Conservation (phyloP, 2,888 invertebrate species). For the Oligia latruncula region DNA sequence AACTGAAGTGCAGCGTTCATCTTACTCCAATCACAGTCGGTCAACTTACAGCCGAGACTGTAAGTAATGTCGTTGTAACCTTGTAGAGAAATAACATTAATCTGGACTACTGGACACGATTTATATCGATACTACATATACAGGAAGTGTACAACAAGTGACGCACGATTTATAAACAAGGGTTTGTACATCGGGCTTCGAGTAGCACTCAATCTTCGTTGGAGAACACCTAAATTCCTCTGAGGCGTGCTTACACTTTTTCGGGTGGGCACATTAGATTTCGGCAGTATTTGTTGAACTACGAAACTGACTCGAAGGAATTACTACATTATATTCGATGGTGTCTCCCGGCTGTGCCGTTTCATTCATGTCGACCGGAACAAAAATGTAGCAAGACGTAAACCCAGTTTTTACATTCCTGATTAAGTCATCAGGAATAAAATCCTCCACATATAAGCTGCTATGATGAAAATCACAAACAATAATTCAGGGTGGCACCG, state of each 20-base stretch:
- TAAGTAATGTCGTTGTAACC: conserved; percentile 46
- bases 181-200: not conserved
- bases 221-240: not conserved
- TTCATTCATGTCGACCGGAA: no score
- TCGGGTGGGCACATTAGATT: not conserved
- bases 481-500: not conserved
- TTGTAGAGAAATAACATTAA: conserved; percentile 48
- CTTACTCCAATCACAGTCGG: conserved; percentile 22
- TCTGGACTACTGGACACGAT: conserved; percentile 19
- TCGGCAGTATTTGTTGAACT: not conserved
- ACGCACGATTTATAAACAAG: conserved; percentile 4
- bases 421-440: not conserved
- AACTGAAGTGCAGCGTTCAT: conserved; percentile 6
- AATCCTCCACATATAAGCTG: not conserved
- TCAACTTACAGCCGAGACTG: conserved; percentile 31
- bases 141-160: conserved; percentile 1
- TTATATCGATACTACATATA: not conserved
- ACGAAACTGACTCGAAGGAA: not conserved
- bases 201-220: not conserved
- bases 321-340: not conserved
- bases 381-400: no score
- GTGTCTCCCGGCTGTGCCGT: no score
- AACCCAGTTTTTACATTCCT: no score
- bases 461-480: conserved; percentile 1
- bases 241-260: not conserved